Evolutionary conservation across 1,140 invertebrate genomes (phyloP).

Genomic region (Macrotrachela quadricornifera): DNA sequence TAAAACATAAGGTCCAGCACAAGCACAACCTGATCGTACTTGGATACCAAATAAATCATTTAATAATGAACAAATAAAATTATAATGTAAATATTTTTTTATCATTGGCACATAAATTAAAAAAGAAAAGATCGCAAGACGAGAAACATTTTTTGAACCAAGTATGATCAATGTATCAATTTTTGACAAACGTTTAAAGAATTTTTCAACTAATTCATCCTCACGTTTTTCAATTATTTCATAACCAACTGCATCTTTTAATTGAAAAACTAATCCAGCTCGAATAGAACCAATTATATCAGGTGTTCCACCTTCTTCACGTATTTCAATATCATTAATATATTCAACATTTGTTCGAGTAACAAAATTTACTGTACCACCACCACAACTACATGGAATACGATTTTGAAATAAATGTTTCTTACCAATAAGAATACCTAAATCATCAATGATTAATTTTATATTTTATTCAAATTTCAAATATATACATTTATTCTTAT

Average conservation of each 20-base stretch:
- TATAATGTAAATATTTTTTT: conserved; percentile 56
- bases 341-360: conserved; percentile 11
- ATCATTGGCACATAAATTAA: not conserved
- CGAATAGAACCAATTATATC: conserved; percentile 39
- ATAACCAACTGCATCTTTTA: conserved; percentile 52
- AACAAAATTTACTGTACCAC: conserved; percentile 17
- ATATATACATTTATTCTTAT: too few species aligned
- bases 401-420: conserved; percentile 14
- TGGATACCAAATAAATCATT: conserved; percentile 82
- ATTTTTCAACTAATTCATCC: not conserved
- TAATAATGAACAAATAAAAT: conserved; percentile 60
- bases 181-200: not conserved
- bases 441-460: not conserved
- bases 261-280: conserved; percentile 61
- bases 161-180: not conserved
- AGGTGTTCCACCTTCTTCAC: conserved; percentile 16
- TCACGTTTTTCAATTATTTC: not conserved
- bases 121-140: conserved; percentile 8
- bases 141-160: not conserved
- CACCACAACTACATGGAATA: conserved; percentile 14
- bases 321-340: conserved; percentile 11
- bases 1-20: conserved; percentile 50
- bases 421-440: conserved; percentile 16
- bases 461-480: too few species aligned
- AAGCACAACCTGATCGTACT: conserved; percentile 58